Evolutionary conservation across 2,888 invertebrate genomes (phyloP), one percentile per base, ranked within the genome.

Genomic region (Tryphoninae sp.): DNA sequence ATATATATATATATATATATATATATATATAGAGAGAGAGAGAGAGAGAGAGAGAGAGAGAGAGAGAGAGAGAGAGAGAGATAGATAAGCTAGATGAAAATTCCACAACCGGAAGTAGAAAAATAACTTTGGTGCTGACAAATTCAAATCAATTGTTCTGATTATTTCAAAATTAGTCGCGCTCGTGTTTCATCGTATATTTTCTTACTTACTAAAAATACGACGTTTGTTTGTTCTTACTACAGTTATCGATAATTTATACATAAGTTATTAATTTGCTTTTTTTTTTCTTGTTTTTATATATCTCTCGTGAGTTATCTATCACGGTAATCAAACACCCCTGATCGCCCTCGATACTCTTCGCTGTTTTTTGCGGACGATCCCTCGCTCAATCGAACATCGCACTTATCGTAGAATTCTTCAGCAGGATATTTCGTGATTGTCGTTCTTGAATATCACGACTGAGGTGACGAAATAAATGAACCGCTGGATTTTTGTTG

Each of bases 391-490:
- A 13, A 13, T 45, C 45, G 45, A 45, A 13, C 2, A 45, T 45
- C 13, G 45, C 9, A 45, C 9, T 13, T 45, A 45, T 13, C 45
- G 45, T 2, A 45, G 45, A 45, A 45, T 11, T 45, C 45, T 45
- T 45, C 45, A 45, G 45, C 45, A 45, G 45, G 45, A 45, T 45
- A 45, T 45, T 45, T 72, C 7, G 49, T 51, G 62, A 62, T 61
- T 61, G 49, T 59, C 59, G 45, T 49, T 49, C 16, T 16, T 45
- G 9, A 13, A 45, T 45, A 13, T 13, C 9, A 45, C 45, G 45
- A 45, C 45, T 45, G 13, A 82, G 82, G 83, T 82, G 59, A 74
- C 83, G 79, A 79, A 86, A 86, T 86, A 83, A 86, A 85, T 81
- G 72, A 83, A 84, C 76, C 74, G 81, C 59, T 78, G 53, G 73